These are phyloP conservation scores for Neoascia interrupta DNA, from an alignment of 2,888 invertebrate species.

Conservation along the genomic window DNA sequence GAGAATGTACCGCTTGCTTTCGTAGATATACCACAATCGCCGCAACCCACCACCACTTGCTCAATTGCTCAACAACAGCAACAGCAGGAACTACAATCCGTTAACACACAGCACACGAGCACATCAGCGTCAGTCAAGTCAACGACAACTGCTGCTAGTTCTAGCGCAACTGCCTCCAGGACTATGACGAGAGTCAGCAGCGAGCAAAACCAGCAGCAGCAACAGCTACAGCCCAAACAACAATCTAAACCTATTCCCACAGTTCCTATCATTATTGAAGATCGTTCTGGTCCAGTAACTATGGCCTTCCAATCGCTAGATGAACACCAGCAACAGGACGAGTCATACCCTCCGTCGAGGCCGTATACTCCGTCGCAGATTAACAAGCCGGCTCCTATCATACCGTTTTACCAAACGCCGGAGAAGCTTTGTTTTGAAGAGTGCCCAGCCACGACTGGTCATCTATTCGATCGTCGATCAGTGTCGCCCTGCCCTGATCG, in stretches of 20 bases:
- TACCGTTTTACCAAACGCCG: slow-evolving; percentile 87
- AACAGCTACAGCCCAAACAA: slow-evolving; percentile 65
- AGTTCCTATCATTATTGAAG: slow-evolving; percentile 78
- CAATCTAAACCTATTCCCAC: slow-evolving; percentile 69
- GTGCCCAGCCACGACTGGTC: slow-evolving; percentile 82
- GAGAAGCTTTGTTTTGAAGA: slow-evolving; percentile 87
- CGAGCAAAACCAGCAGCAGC: slow-evolving; percentile 66
- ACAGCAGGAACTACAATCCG: slow-evolving; percentile 52
- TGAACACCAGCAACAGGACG: slow-evolving; percentile 80
- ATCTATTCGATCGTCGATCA: slow-evolving; percentile 84
- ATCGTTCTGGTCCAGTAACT: slow-evolving; percentile 81
- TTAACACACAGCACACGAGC: slow-evolving; percentile 45
- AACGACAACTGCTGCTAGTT: slow-evolving; percentile 64
- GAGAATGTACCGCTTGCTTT: slow-evolving; percentile 80
- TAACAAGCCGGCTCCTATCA: slow-evolving; percentile 85
- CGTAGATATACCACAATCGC: slow-evolving; percentile 76
- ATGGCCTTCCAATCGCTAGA: slow-evolving; percentile 85
- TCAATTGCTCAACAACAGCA: slow-evolving; percentile 73
- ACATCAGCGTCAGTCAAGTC: slow-evolving; percentile 34
- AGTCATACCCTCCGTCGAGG: slow-evolving; percentile 78
- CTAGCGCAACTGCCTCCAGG: slow-evolving; percentile 61
- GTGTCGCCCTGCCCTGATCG: slow-evolving; percentile 85
- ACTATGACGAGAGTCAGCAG: slow-evolving; percentile 68
- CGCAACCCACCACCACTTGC: slow-evolving; percentile 71
- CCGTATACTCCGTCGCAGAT: slow-evolving; percentile 86